These are phyloP conservation scores for Lateolabrax maculatus DNA, from an alignment of 2,797 vertebrate genomes.

Conservation along the genomic window DNA sequence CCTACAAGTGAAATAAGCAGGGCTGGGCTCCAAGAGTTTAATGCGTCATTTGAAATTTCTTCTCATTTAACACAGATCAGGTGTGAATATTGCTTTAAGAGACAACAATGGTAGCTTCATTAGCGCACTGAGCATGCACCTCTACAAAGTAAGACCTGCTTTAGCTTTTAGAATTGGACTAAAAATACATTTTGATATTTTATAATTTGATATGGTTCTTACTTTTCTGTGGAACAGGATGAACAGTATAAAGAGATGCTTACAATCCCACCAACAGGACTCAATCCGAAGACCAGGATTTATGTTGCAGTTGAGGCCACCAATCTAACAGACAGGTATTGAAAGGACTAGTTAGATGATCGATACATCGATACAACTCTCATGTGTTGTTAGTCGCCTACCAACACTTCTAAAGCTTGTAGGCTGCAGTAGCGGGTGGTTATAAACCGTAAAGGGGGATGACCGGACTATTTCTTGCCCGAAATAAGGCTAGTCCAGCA, in stretches of 20 bases:
- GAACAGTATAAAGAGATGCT: slow-evolving; percentile 19
- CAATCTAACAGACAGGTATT: slow-evolving; percentile 82
- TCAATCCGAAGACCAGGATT: slow-evolving; percentile 83
- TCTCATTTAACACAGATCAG: slow-evolving; percentile 71
- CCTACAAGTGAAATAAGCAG: background rate
- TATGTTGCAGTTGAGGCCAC: slow-evolving; percentile 82
- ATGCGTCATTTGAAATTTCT: background rate
- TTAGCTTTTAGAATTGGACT: background rate
- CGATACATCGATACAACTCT: too few relatives aligned
- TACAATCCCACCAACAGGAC: slow-evolving; percentile 74
- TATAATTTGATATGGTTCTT: slow-evolving; percentile 7
- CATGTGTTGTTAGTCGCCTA: too few relatives aligned
- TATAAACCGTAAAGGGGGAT: too few relatives aligned
- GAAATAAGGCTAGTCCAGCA: too few relatives aligned
- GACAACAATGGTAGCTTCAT: slow-evolving; percentile 85
- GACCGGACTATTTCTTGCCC: too few relatives aligned
- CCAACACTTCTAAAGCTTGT: too few relatives aligned
- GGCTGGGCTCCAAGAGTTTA: background rate
- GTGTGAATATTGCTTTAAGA: slow-evolving; percentile 76
- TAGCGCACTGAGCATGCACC: slow-evolving; percentile 80
- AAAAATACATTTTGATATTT: slow-evolving; percentile 22
- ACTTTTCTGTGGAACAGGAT: slow-evolving; percentile 67
- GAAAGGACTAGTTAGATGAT: too few relatives aligned
- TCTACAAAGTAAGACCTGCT: slow-evolving; percentile 76
- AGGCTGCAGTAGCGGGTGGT: too few relatives aligned